phyloP scores from a whole-genome alignment of 2,113 vertebrate species.

The Phodopus roborovskii region DNA sequence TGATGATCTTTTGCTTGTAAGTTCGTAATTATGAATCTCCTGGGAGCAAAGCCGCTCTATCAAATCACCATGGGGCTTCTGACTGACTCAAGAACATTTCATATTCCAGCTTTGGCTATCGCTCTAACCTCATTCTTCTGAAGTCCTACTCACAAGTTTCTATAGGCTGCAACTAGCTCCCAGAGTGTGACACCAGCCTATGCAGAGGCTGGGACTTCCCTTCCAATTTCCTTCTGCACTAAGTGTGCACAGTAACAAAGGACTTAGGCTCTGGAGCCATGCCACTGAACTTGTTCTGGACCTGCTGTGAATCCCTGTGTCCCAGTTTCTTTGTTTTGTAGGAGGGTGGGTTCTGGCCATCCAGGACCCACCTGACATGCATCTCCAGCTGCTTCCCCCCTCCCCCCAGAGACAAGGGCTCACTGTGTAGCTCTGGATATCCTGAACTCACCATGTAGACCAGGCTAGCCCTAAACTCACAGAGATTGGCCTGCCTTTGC shows the following conservation, averaged over 20 bases:
- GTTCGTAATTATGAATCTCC: neutral
- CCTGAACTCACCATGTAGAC: neutral
- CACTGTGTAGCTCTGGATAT: neutral
- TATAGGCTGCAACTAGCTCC: neutral
- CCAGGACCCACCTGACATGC: neutral
- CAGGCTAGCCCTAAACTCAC: neutral
- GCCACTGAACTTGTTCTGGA: neutral
- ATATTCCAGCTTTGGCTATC: neutral
- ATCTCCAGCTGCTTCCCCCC: neutral
- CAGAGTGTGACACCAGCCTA: neutral
- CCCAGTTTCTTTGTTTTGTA: neutral
- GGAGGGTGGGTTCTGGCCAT: neutral
- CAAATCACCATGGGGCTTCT: neutral
- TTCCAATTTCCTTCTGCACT: neutral
- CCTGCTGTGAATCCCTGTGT: neutral
- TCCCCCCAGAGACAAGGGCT: neutral
- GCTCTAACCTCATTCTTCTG: neutral
- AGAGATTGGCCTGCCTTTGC: neutral
- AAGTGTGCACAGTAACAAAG: neutral
- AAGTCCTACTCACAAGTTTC: neutral
- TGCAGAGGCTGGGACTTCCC: neutral
- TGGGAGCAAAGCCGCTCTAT: neutral
- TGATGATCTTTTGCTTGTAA: neutral
- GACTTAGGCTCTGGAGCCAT: neutral
- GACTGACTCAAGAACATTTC: neutral